A percentile compares a stretch with the other conserved stretches of the same genome.
Conservation (phyloP, 1,140 invertebrate species). For the Andrena cerasifolii region DNA sequence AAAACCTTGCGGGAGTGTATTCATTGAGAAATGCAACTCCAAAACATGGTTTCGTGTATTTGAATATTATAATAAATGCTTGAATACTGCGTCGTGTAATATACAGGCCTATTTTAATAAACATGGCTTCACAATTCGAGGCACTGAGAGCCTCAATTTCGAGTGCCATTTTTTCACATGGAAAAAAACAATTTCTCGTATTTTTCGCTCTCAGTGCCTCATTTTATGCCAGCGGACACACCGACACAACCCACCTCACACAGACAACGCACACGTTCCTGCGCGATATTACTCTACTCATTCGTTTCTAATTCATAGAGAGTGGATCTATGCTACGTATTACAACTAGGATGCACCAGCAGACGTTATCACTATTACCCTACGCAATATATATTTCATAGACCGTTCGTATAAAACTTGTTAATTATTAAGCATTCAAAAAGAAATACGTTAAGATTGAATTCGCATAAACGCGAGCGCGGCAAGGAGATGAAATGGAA, state of each 20-base stretch:
- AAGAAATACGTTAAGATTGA: not conserved
- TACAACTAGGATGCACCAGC: conserved; percentile 11
- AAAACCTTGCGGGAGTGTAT: not conserved
- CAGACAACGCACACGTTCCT: not conserved
- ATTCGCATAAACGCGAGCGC: not conserved
- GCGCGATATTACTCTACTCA: not conserved
- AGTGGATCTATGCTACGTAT: not conserved
- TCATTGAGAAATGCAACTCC: not conserved
- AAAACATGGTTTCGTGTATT: conserved; percentile 24
- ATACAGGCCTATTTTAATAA: conserved; percentile 6
- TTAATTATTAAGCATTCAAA: not conserved
- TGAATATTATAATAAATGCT: conserved; percentile 35
- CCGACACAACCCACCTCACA: conserved; percentile 9
- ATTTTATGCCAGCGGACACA: not conserved
- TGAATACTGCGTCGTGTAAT: conserved; percentile 29
- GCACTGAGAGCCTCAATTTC: no score
- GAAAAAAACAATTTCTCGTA: no score
- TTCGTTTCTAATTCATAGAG: conserved; percentile 9
- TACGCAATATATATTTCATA: not conserved
- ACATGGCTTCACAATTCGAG: conserved; percentile 16
- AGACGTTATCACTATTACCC: not conserved
- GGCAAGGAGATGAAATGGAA: conserved; percentile 1
- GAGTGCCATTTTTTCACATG: no score
- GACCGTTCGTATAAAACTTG: not conserved
- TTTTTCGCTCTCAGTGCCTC: no score